Conservation (phyloP, 2,888 invertebrate species). For the Thelaira solivaga region DNA sequence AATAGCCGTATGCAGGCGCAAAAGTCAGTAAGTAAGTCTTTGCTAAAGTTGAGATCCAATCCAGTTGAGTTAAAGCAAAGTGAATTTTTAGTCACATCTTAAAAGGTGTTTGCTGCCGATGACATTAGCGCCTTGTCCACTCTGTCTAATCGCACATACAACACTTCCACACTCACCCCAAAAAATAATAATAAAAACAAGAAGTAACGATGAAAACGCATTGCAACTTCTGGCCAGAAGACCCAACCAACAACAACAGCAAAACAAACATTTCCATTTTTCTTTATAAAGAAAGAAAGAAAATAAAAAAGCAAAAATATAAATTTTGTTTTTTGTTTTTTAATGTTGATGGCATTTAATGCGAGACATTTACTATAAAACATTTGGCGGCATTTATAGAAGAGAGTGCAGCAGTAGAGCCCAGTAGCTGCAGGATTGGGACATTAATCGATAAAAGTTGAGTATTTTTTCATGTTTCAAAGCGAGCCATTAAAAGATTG, state of each 20-base stretch:
- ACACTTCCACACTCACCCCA: conserved; percentile 53
- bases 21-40: conserved; percentile 9
- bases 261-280: conserved; percentile 32
- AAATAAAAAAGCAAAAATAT: too few species aligned
- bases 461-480: conserved; percentile 78
- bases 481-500: conserved; percentile 78
- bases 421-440: conserved; percentile 77
- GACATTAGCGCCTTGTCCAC: conserved; percentile 65
- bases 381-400: conserved; percentile 60
- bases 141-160: conserved; percentile 59
- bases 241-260: too few species aligned
- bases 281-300: conserved; percentile 20
- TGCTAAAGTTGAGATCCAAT: conserved; percentile 5
- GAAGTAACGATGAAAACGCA: too few species aligned
- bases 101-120: conserved; percentile 64
- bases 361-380: conserved; percentile 62
- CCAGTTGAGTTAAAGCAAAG: conserved; percentile 19
- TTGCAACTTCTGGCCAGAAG: conserved; percentile 13
- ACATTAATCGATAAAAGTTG: conserved; percentile 78
- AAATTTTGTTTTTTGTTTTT: neutral
- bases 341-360: conserved; percentile 59
- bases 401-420: conserved; percentile 63
- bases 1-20: neutral
- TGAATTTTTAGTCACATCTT: conserved; percentile 53
- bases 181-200: neutral